These are phyloP conservation scores for Grammomys surdaster DNA, from an alignment of 2,113 vertebrate species.

Conservation along the genomic window DNA sequence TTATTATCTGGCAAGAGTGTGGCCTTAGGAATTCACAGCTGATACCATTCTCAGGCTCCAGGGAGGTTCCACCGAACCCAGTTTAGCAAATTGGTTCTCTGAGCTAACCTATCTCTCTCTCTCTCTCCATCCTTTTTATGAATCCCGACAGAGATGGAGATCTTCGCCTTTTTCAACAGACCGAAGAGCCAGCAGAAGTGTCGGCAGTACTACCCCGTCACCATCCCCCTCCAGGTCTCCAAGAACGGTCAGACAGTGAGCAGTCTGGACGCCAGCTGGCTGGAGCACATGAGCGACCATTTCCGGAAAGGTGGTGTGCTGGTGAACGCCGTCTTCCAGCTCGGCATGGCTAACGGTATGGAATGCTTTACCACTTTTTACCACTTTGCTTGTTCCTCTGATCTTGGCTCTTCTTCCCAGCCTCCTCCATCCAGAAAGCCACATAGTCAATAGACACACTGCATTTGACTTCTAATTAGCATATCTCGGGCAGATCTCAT, in stretches of 20 bases:
- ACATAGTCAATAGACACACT: accelerated
- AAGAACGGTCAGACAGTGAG: constrained; percentile 90
- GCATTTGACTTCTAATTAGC: constrained; percentile 71
- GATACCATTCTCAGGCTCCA: background rate
- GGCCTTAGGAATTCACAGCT: background rate
- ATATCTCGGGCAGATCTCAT: constrained; percentile 43
- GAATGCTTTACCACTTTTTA: constrained; percentile 67
- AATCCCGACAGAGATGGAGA: constrained; percentile 89
- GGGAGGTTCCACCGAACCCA: background rate
- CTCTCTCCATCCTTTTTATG: background rate
- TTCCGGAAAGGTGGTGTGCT: constrained; percentile 96
- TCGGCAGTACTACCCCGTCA: constrained; percentile 94
- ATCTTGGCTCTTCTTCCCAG: constrained; percentile 15
- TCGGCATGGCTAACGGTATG: constrained; percentile 91
- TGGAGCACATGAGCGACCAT: constrained; percentile 99
- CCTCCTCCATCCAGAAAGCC: background rate
- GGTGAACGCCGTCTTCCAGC: constrained; percentile 95
- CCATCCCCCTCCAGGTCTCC: constrained; percentile 94
- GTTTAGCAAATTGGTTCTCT: background rate
- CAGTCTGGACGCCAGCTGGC: constrained; percentile 95
- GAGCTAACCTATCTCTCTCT: background rate
- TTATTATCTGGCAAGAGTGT: background rate
- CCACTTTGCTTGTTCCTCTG: constrained; percentile 46
- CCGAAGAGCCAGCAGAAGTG: constrained; percentile 88
- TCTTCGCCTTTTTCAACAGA: constrained; percentile 95